Evolutionary conservation across 1,140 invertebrate genomes (phyloP), one percentile per base, ranked within the genome.

Genomic region (Andricus grossulariae): DNA sequence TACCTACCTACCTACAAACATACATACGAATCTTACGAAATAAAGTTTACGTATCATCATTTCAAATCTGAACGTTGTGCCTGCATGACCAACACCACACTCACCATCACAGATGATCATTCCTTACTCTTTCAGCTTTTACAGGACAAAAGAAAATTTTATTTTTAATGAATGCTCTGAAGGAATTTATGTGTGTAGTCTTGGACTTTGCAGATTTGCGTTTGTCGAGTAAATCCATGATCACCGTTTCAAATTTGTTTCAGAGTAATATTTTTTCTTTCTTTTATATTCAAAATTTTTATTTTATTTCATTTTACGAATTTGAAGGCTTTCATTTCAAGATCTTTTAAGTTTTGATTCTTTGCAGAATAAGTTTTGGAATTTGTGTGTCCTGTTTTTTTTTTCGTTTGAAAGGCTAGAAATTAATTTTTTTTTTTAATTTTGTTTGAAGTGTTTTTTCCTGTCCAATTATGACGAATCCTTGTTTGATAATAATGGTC

Each of bases 11-110:
- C 74, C 78, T 80, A 66, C 51, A 74, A 66, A 66, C 60, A 66
- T 66, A 66, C 32, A 55, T 78, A 80, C 79, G 73, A 83, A 82
- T 82, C 71, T 85, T 77, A 82, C 49, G 73, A 82, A 84, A 86
- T 84, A 86, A 84, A 86, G 73, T 84, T 86, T 85, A 81, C 76
- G 82, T 86, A 85, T 86, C 75, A 77, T 84, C 75, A 83, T 82
- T 86, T 83, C 71, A 81, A 82, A 60, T 71, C 39, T 71, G 19
- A 72, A 39, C 45, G 19, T 75, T 19, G 32, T 51, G 60, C 25
- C 60, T 66, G 60, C 60, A 66, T 66, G 60, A 66, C 25, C 25
- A 66, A 66, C 60, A 66, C 25, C 25, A 66, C 60, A 66, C 60
- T 66, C 32, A 66, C 60, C 60, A 66, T 66, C 60, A 66, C 60